These are phyloP conservation scores for Saccopteryx leptura DNA, from an alignment of 2,113 vertebrate species.

Conservation along the genomic window DNA sequence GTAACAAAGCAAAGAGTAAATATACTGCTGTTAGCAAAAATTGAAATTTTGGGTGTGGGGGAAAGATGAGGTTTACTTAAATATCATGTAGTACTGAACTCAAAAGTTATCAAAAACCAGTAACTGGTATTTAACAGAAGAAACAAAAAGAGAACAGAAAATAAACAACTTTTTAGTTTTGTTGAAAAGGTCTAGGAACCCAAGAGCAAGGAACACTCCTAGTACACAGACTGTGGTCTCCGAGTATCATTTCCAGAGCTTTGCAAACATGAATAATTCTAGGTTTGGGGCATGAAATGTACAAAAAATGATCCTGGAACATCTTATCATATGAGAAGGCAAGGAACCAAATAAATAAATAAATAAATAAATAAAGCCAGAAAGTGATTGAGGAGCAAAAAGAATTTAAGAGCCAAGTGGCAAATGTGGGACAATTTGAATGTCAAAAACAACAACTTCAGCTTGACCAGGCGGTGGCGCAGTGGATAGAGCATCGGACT, in stretches of 20 bases:
- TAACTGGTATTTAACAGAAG: not conserved
- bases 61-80: constrained; percentile 41
- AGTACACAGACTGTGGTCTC: not conserved
- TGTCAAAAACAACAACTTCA: constrained; percentile 52
- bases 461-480: too few relatives aligned
- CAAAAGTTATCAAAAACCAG: not conserved
- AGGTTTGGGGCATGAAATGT: constrained; percentile 32
- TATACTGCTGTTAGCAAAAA: constrained; percentile 13
- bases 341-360: not conserved
- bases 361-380: not conserved
- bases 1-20: not conserved
- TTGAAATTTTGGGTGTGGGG: not conserved
- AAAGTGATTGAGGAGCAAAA: not conserved
- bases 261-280: not conserved
- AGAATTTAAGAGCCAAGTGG: not conserved
- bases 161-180: constrained; percentile 28
- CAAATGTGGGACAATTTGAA: constrained; percentile 37
- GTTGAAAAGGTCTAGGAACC: constrained; percentile 48
- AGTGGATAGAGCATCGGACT: too few relatives aligned
- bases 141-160: not conserved
- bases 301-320: constrained; percentile 55
- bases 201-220: constrained; percentile 7
- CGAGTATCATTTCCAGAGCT: constrained; percentile 36
- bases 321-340: constrained; percentile 2
- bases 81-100: not conserved